phyloP scores from a whole-genome alignment of 2,888 invertebrate species.

The Scaptodrosophila latifasciaeformis region DNA sequence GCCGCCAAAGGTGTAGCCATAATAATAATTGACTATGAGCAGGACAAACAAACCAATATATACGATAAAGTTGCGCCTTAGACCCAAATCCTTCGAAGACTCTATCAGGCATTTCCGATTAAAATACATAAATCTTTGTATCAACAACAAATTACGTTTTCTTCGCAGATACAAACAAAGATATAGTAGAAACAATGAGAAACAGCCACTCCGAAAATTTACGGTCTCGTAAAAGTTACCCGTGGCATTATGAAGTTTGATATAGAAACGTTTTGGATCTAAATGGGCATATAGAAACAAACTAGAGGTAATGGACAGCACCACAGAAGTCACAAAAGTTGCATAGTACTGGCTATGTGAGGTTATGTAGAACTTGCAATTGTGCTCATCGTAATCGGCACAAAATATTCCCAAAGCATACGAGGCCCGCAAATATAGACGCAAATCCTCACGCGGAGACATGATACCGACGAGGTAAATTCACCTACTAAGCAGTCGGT shows the following conservation, averaged over 20 bases:
- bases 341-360: conserved; percentile 21
- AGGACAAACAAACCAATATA: conserved; percentile 26
- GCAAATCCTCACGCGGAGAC: conserved; percentile 37
- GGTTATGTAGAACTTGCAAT: conserved; percentile 27
- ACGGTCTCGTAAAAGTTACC: conserved; percentile 44
- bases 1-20: conserved; percentile 20
- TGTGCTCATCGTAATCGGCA: conserved; percentile 24
- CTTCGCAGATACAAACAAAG: conserved; percentile 36
- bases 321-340: too few relatives aligned
- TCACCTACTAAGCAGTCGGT: too few relatives aligned
- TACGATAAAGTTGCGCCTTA: conserved; percentile 25
- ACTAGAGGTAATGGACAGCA: too few relatives aligned
- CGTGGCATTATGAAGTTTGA: conserved; percentile 33
- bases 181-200: conserved; percentile 37
- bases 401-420: conserved; percentile 39
- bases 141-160: conserved; percentile 26
- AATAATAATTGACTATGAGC: conserved; percentile 22
- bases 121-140: conserved; percentile 32
- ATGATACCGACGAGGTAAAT: too few relatives aligned
- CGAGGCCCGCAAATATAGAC: conserved; percentile 32
- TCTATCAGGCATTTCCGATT: conserved; percentile 18
- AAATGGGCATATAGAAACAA: conserved; percentile 22
- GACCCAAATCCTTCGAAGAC: conserved; percentile 7
- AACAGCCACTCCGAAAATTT: conserved; percentile 30
- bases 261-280: conserved; percentile 20